A percentile compares a stretch with the other conserved stretches of the same genome.
Evolutionary conservation across 2,797 vertebrate genomes (phyloP).

Genomic region (Anableps anableps): DNA sequence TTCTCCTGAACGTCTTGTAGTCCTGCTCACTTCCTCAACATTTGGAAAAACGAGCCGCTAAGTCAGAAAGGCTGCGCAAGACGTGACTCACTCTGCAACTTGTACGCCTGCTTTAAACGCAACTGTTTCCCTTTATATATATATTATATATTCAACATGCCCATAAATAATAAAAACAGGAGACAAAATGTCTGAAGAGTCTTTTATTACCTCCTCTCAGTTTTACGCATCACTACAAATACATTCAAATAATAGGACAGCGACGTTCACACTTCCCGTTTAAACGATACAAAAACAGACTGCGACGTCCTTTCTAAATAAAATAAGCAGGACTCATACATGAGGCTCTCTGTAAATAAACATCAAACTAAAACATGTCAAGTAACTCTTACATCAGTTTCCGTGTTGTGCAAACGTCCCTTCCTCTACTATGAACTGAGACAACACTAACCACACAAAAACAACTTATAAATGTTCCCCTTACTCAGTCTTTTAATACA

Average conservation of each 20-base stretch:
- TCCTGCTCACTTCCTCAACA: slow-evolving; percentile 49
- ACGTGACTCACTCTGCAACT: slow-evolving; percentile 22
- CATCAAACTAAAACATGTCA: slow-evolving; percentile 56
- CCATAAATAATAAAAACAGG: background rate
- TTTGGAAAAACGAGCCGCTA: slow-evolving; percentile 13
- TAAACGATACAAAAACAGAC: slow-evolving; percentile 57
- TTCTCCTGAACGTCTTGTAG: background rate
- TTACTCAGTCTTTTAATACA: slow-evolving; percentile 54
- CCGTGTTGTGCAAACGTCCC: slow-evolving; percentile 57
- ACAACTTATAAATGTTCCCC: slow-evolving; percentile 54
- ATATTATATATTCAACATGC: background rate
- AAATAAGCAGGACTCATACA: slow-evolving; percentile 51
- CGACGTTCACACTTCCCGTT: slow-evolving; percentile 47
- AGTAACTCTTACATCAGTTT: slow-evolving; percentile 41
- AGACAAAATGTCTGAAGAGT: slow-evolving; percentile 31
- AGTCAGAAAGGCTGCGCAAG: slow-evolving; percentile 14
- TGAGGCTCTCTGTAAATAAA: slow-evolving; percentile 50
- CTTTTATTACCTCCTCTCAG: slow-evolving; percentile 66
- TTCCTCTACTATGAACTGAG: slow-evolving; percentile 34
- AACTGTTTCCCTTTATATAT: background rate
- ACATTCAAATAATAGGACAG: slow-evolving; percentile 69
- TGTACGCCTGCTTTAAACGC: background rate
- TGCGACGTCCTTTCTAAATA: slow-evolving; percentile 56
- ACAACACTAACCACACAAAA: slow-evolving; percentile 58
- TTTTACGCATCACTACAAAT: slow-evolving; percentile 69